Conservation (phyloP, 2,888 invertebrate species). For the Lapara coniferarum region DNA sequence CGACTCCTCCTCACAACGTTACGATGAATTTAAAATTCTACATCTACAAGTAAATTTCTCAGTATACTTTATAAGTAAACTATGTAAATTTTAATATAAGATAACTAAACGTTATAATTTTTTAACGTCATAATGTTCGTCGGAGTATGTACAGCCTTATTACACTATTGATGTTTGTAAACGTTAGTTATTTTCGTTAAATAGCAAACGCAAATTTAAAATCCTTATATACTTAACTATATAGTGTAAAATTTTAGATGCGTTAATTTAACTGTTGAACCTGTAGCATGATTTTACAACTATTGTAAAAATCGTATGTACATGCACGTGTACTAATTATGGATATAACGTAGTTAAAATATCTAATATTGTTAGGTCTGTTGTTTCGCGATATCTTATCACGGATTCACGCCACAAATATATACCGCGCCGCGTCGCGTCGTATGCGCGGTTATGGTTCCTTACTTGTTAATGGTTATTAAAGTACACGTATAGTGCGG, state of each 20-base stretch:
- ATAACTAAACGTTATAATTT: not conserved
- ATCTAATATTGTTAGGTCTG: slow-evolving; percentile 12
- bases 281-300: too few relatives aligned
- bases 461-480: not conserved
- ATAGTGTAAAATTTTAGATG: not conserved
- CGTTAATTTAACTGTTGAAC: not conserved
- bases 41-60: not conserved
- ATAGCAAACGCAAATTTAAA: not conserved
- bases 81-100: not conserved
- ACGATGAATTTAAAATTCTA: not conserved
- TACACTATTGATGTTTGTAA: not conserved
- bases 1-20: not conserved
- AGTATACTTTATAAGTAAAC: not conserved
- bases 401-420: not conserved
- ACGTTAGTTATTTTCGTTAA: not conserved
- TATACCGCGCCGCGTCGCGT: too few relatives aligned
- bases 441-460: slow-evolving; percentile 1
- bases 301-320: too few relatives aligned
- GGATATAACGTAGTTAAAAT: slow-evolving; percentile 2
- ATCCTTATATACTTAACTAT: not conserved
- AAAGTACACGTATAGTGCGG: not conserved
- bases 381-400: slow-evolving; percentile 24
- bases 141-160: not conserved
- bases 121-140: not conserved
- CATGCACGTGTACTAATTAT: not conserved